Conservation (phyloP, 1,140 invertebrate species). For the Agrilus planipennis region DNA sequence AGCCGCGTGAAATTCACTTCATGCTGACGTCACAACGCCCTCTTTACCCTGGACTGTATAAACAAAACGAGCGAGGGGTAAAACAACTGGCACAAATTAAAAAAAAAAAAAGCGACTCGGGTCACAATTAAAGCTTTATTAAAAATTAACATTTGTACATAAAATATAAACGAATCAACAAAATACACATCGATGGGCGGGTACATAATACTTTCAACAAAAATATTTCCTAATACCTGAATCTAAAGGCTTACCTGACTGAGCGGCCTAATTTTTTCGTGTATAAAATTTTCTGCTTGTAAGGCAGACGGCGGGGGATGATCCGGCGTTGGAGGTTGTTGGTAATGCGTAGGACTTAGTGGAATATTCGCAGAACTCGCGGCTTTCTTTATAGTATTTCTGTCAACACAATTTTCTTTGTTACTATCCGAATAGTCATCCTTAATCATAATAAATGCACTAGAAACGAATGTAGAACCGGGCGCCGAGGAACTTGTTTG, state of each 20-base stretch:
- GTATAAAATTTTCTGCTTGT: slow-evolving; percentile 79
- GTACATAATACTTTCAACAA: slow-evolving; percentile 1
- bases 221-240: too few relatives aligned
- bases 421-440: slow-evolving; percentile 18
- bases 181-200: slow-evolving; percentile 5
- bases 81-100: too few relatives aligned
- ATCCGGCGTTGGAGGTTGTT: slow-evolving; percentile 86
- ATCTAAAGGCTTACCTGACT: slow-evolving; percentile 64
- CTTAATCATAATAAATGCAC: slow-evolving; percentile 40
- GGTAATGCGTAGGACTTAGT: slow-evolving; percentile 75
- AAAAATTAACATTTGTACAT: slow-evolving; percentile 2
- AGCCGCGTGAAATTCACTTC: too few relatives aligned
- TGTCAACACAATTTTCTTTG: slow-evolving; percentile 14
- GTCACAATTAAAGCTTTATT: not conserved
- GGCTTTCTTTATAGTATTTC: slow-evolving; percentile 24
- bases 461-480: slow-evolving; percentile 42
- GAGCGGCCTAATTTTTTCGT: slow-evolving; percentile 77
- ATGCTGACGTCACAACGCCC: too few relatives aligned
- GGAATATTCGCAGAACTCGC: slow-evolving; percentile 36
- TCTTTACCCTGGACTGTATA: too few relatives aligned
- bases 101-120: too few relatives aligned
- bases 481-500: slow-evolving; percentile 26
- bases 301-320: slow-evolving; percentile 86
- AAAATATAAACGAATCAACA: slow-evolving; percentile 6
- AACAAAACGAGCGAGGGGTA: too few relatives aligned